Evolutionary conservation across 1,140 invertebrate species (phyloP).

Genomic region (Cydia fagiglandana): DNA sequence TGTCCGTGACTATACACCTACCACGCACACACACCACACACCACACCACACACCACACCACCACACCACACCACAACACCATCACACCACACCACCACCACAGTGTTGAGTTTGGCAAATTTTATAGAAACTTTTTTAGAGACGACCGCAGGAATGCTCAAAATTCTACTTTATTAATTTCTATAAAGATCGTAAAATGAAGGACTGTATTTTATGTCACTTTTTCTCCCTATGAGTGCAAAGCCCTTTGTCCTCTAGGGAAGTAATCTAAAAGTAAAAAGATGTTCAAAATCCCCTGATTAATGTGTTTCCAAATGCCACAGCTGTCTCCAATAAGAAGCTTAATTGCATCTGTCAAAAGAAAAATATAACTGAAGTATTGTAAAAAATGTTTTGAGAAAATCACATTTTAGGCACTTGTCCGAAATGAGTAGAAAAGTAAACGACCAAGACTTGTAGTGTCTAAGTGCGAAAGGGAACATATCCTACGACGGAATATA

Average conservation of each 20-base stretch:
- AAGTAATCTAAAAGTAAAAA: not conserved
- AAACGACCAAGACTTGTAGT: not conserved
- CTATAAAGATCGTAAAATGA: too few species aligned
- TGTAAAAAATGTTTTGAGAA: not conserved
- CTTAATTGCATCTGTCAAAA: slow-evolving; percentile 7
- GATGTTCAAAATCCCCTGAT: not conserved
- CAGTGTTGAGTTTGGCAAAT: too few species aligned
- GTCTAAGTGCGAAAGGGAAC: too few species aligned
- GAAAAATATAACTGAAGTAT: not conserved
- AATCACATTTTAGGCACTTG: not conserved
- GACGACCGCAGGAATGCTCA: too few species aligned
- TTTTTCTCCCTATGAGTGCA: not conserved
- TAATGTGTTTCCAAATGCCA: not conserved
- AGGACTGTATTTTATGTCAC: not conserved
- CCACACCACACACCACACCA: too few species aligned
- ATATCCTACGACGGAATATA: too few species aligned
- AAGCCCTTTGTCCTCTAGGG: not conserved
- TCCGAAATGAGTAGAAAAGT: not conserved
- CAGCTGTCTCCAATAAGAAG: not conserved
- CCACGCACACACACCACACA: too few species aligned
- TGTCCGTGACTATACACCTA: too few species aligned
- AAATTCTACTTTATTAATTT: too few species aligned
- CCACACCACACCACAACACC: too few species aligned
- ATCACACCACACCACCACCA: too few species aligned
- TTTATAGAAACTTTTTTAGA: too few species aligned